A percentile compares a stretch with the other conserved stretches of the same genome.
These are phyloP conservation scores for Spilarctia lutea DNA, from an alignment of 2,888 invertebrate species.

Conservation along the genomic window DNA sequence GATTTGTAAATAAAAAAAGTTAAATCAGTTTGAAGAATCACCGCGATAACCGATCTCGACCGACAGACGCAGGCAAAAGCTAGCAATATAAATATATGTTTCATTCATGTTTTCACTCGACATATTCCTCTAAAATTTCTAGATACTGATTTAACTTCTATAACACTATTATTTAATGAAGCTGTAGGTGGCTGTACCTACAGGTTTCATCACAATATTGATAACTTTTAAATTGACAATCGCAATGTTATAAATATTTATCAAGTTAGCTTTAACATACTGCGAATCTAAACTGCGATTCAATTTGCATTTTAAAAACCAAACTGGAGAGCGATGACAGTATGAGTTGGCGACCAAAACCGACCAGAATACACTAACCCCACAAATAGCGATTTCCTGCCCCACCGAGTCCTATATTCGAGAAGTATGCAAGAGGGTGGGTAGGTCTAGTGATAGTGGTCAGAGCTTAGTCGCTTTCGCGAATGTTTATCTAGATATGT, in stretches of 20 bases:
- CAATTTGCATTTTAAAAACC: conserved; percentile 64
- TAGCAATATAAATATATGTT: background rate
- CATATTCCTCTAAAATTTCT: background rate
- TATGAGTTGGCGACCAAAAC: conserved; percentile 32
- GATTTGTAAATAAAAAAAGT: no score
- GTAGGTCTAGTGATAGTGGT: conserved; percentile 39
- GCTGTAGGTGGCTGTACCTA: background rate
- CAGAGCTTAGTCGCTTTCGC: conserved; percentile 44
- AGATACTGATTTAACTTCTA: background rate
- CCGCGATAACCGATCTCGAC: no score
- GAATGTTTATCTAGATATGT: conserved; percentile 55
- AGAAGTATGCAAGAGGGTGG: background rate
- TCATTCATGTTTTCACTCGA: background rate
- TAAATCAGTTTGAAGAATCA: no score
- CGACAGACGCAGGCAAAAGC: no score
- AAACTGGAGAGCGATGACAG: conserved; percentile 44
- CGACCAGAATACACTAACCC: conserved; percentile 29
- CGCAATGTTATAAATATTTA: conserved; percentile 26
- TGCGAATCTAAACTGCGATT: conserved; percentile 50
- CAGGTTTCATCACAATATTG: background rate
- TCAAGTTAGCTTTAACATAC: conserved; percentile 31
- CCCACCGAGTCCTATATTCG: conserved; percentile 13
- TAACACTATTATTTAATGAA: background rate
- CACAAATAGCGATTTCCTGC: conserved; percentile 19
- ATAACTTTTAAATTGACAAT: conserved; percentile 1